These are phyloP conservation scores for Synchiropus splendidus DNA, from an alignment of 2,113 vertebrate species.

Conservation along the genomic window DNA sequence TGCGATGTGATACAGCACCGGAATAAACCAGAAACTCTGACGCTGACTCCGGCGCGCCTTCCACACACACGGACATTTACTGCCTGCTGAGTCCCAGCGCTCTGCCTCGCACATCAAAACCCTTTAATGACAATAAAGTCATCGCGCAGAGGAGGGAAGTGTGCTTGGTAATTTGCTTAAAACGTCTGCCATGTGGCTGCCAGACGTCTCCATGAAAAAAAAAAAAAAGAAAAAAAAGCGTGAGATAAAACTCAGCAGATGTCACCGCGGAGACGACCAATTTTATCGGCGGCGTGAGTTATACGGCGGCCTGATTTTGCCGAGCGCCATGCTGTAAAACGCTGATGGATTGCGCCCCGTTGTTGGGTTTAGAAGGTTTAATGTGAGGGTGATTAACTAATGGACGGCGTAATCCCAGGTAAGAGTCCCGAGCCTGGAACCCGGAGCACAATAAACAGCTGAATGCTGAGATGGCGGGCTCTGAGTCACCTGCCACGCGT, in stretches of 20 bases:
- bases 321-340: constrained; percentile 21
- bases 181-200: constrained; percentile 45
- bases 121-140: constrained; percentile 44
- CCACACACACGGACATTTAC: constrained; percentile 23
- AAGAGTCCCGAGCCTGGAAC: constrained; percentile 26
- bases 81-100: constrained; percentile 11
- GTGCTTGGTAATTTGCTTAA: constrained; percentile 54
- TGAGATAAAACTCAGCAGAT: constrained; percentile 51
- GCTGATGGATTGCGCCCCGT: constrained; percentile 35
- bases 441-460: constrained; percentile 28
- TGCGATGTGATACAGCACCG: constrained; percentile 9
- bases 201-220: constrained; percentile 24
- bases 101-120: constrained; percentile 22
- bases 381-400: constrained; percentile 60
- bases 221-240: not conserved
- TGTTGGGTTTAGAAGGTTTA: constrained; percentile 49
- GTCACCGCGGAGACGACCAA: constrained; percentile 33
- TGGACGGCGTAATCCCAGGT: constrained; percentile 57
- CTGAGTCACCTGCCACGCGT: constrained; percentile 23
- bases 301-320: not conserved
- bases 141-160: constrained; percentile 30
- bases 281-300: constrained; percentile 32
- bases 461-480: not conserved
- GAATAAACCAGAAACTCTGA: constrained; percentile 36
- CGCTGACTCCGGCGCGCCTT: no score